Base-by-base conservation (phyloP, 2,797 vertebrate species). In the Microchirus variegatus region DNA sequence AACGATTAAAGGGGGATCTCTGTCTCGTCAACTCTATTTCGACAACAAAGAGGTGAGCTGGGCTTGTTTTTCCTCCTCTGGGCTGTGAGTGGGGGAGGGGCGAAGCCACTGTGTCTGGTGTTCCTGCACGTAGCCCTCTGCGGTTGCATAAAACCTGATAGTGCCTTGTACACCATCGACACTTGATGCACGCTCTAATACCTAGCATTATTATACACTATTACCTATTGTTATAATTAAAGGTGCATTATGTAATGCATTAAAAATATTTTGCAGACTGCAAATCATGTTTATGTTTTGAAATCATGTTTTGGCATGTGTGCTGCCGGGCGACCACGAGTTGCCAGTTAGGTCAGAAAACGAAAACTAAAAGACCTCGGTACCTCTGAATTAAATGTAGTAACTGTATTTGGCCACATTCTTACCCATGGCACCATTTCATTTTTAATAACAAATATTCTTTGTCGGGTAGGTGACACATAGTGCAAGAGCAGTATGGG, bases 31-130 rank as follows among this genome's bases (percentile, higher is more conserved):
- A 93, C 92, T 91, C 93, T 75, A 73, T 84, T 22, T 22, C 22
- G 37, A 89, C 92, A 88, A 94, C 95, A 87, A 94, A 95, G 92
- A 99, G 97, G 97, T 98, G 90, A 74, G 85, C 36, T 2, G 57
- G 43, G n/a, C 58, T 40, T 70, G 78, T 80, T 77, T 74, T 70
- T 2, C n/a, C n/a, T n/a, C n/a, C 56, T 69, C 38, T 10, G 0
- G 53, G 53, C 0, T 11, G 52, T 43, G 53, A 38, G 78, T 22
- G 57, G 73, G 52, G 89, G 88, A 82, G 72, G 89, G 84, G 85
- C 43, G 48, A 0, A 11, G 38, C 22, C 1, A 31, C 13, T 38
- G 44, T 10, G 85, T 38, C 75, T 81, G 67, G 37, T n/a, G 60
- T 43, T 58, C 38, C 73, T 80, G 90, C 90, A 90, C 89, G 89